Conservation (phyloP, 2,797 vertebrate species). For the Hafferia zeledoni region DNA sequence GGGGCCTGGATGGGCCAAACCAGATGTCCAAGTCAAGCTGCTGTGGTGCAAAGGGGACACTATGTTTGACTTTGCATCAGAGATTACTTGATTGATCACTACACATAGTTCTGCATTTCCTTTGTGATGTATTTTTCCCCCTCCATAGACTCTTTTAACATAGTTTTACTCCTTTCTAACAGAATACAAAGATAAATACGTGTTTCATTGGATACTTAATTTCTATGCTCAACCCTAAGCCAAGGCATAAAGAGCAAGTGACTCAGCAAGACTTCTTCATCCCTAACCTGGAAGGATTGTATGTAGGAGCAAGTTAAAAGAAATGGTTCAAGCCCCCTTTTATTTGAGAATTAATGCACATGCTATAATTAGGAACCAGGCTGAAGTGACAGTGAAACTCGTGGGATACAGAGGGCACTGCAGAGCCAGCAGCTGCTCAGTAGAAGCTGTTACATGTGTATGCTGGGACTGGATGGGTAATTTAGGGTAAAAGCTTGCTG, state of each 20-base stretch:
- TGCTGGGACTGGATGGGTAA: neutral
- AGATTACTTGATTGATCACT: neutral
- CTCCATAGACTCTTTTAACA: neutral
- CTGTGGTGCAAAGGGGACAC: fast-evolving
- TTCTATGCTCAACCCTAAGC: neutral
- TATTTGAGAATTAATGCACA: neutral
- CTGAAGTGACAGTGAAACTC: fast-evolving
- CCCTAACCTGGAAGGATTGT: neutral
- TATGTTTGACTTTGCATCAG: neutral
- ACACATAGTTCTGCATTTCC: neutral
- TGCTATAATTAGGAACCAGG: neutral
- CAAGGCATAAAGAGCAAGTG: neutral
- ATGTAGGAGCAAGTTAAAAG: neutral
- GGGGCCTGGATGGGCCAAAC: neutral
- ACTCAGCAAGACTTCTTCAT: neutral
- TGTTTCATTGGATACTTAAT: neutral
- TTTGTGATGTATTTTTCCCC: neutral
- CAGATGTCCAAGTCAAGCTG: neutral
- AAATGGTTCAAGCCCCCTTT: neutral
- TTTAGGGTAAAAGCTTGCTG: neutral
- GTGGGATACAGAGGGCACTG: neutral
- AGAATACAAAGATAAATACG: neutral
- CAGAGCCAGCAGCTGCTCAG: neutral
- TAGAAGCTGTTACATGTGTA: neutral
- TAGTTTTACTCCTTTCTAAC: neutral